These are phyloP conservation scores for Tamandua tetradactyla DNA, from an alignment of 2,797 vertebrate genomes.

Conservation along the genomic window DNA sequence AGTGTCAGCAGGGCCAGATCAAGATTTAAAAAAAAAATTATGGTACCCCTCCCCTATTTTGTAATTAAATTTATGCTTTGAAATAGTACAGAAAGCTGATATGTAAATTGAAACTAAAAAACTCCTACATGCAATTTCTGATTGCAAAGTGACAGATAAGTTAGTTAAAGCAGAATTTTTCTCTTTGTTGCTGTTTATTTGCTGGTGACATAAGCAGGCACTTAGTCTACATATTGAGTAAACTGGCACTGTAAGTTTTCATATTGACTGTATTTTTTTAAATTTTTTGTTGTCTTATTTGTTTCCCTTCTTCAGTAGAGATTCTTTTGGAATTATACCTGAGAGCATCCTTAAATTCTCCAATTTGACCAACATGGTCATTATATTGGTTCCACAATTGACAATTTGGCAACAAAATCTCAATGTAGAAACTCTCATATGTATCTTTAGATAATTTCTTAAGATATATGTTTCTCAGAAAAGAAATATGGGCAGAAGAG, in stretches of 20 bases:
- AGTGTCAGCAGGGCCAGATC: constrained; percentile 5
- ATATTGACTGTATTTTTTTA: background rate
- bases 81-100: background rate
- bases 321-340: constrained; percentile 39
- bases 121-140: background rate
- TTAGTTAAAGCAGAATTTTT: background rate
- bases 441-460: background rate
- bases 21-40: background rate
- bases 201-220: background rate
- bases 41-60: background rate
- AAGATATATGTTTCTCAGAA: background rate
- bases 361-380: background rate
- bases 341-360: constrained; percentile 1
- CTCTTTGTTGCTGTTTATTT: background rate
- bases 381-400: background rate
- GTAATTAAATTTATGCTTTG: background rate
- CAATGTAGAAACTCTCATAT: background rate
- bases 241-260: background rate
- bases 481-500: background rate
- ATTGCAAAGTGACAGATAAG: background rate
- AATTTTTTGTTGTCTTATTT: background rate
- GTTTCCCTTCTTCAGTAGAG: background rate
- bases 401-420: background rate
- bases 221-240: background rate
- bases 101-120: background rate